Evolutionary conservation across 64 coral and sea anemone species (phyloP).

Genomic region (Exaiptasia diaphana): DNA sequence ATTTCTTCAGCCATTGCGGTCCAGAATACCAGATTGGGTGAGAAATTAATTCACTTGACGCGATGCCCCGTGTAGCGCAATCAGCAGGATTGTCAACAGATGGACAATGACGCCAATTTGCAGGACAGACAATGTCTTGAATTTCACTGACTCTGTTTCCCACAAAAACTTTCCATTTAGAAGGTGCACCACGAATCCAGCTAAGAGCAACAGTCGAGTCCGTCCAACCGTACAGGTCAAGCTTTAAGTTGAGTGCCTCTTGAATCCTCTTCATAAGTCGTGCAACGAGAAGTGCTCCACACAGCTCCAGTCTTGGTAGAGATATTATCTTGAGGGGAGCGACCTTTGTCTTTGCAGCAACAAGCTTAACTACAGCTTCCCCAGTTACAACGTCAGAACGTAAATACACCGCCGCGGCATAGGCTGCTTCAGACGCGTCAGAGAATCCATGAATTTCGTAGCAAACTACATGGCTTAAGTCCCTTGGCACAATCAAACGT

Average conservation of each 20-base stretch:
- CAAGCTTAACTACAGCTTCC: neutral
- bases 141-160: slow-evolving; percentile 42
- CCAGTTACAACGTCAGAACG: neutral
- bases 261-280: neutral
- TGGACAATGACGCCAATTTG: neutral
- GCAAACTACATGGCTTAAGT: neutral
- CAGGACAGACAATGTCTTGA: slow-evolving; percentile 3
- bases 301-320: neutral
- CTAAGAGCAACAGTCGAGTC: slow-evolving; percentile 8
- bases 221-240: neutral
- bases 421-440: slow-evolving; percentile 27
- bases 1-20: slow-evolving; percentile 10
- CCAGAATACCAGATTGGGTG: neutral
- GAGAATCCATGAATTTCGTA: slow-evolving; percentile 21
- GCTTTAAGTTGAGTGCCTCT: neutral
- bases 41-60: neutral
- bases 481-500: slow-evolving; percentile 1
- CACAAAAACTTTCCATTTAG: slow-evolving; percentile 3
- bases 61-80: neutral
- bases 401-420: neutral
- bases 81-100: slow-evolving; percentile 9
- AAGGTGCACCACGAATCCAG: neutral
- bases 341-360: neutral
- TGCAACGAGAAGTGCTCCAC: neutral
- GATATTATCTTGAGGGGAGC: neutral